Conservation (phyloP, 92 coral and sea anemone species). For the Micromussa lordhowensis region DNA sequence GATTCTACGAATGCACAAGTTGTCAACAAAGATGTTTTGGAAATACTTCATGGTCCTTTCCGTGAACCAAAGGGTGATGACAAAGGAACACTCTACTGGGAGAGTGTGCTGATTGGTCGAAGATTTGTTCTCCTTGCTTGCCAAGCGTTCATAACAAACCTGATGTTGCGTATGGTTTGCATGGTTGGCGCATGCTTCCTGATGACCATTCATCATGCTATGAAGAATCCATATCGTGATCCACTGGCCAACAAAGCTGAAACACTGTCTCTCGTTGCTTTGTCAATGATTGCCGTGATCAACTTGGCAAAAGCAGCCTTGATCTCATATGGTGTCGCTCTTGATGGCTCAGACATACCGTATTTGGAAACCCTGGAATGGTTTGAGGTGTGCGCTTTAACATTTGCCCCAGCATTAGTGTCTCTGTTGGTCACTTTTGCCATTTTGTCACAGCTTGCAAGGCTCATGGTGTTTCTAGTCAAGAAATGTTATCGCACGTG, state of each 20-base stretch:
- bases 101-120: constrained; percentile 66
- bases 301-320: constrained; percentile 28
- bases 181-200: constrained; percentile 41
- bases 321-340: constrained; percentile 29
- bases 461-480: constrained; percentile 11
- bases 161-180: constrained; percentile 54
- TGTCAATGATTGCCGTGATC: constrained; percentile 22
- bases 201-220: constrained; percentile 30
- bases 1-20: neutral
- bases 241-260: constrained; percentile 28
- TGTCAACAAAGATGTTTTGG: constrained; percentile 41
- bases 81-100: constrained; percentile 63
- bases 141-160: constrained; percentile 39
- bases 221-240: constrained; percentile 48
- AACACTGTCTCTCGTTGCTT: constrained; percentile 10
- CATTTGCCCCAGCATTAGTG: constrained; percentile 41
- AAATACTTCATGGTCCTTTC: constrained; percentile 63
- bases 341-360: neutral
- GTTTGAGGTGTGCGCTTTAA: constrained; percentile 44
- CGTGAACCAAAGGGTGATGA: constrained; percentile 33
- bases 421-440: constrained; percentile 16
- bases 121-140: constrained; percentile 49
- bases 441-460: constrained; percentile 31
- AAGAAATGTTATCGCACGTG: neutral
- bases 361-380: constrained; percentile 32